A percentile compares a stretch with the other conserved stretches of the same genome.
Conservation (phyloP, 2,797 vertebrate species). For the Enteromius anoplus region DNA sequence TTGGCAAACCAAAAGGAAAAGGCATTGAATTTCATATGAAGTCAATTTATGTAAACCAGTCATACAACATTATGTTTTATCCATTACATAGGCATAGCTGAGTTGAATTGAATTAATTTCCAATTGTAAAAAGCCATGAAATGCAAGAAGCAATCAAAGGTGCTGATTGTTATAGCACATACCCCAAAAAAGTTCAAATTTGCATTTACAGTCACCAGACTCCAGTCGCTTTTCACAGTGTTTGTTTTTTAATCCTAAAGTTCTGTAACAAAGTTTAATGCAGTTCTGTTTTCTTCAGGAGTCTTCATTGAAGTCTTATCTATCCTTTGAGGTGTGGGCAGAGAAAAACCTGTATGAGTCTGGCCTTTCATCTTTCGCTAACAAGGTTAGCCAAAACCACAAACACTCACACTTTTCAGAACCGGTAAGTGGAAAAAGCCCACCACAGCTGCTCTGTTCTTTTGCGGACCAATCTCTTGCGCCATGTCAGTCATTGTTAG, state of each 20-base stretch:
- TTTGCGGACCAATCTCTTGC: background rate
- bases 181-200: background rate
- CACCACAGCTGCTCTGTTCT: slow-evolving; percentile 20
- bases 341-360: slow-evolving; percentile 19
- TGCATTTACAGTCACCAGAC: background rate
- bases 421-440: slow-evolving; percentile 34
- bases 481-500: slow-evolving; percentile 28
- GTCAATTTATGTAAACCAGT: background rate
- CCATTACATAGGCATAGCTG: background rate
- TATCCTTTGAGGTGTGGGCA: slow-evolving; percentile 18
- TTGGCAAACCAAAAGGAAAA: background rate
- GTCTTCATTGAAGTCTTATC: slow-evolving; percentile 2
- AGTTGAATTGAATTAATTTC: background rate
- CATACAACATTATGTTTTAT: background rate
- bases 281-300: background rate
- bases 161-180: background rate
- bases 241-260: background rate
- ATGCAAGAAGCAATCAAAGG: background rate
- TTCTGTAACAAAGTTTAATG: slow-evolving; percentile 10
- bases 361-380: slow-evolving; percentile 29
- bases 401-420: slow-evolving; percentile 39
- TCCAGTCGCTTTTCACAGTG: background rate
- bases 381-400: slow-evolving; percentile 43
- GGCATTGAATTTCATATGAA: background rate
- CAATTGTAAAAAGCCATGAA: background rate